Percentiles rank a stretch among this genome's conserved stretches.
Evolutionary conservation across 2,888 invertebrate species (phyloP).

Genomic region (Aleiodes testaceus): DNA sequence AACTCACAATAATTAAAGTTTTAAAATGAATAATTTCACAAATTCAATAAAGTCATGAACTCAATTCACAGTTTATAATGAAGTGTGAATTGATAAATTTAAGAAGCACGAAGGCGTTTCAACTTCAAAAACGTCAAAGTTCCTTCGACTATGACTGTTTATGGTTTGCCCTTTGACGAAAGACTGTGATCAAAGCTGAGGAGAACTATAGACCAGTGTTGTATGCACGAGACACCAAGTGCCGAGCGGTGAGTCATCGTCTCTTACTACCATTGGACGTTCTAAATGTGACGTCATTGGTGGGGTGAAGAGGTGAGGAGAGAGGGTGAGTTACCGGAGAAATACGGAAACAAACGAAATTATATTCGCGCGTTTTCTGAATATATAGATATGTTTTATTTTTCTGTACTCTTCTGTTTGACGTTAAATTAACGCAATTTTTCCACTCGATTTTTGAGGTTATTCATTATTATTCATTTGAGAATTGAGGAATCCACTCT

Average conservation of each 20-base stretch:
- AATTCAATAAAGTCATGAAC: too few species aligned
- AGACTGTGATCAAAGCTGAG: slow-evolving; percentile 29
- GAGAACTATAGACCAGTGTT: slow-evolving; percentile 14
- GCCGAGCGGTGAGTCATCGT: slow-evolving; percentile 60
- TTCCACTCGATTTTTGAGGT: too few species aligned
- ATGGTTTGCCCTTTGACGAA: slow-evolving; percentile 26
- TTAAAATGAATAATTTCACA: too few species aligned
- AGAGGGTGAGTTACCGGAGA: slow-evolving; percentile 23
- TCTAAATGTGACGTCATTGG: slow-evolving; percentile 59
- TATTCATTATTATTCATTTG: too few species aligned
- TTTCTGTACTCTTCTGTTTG: too few species aligned
- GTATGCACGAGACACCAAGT: slow-evolving; percentile 62
- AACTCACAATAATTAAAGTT: too few species aligned
- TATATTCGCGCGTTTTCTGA: slow-evolving; percentile 45
- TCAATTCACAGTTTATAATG: too few species aligned
- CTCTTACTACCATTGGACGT: slow-evolving; percentile 56
- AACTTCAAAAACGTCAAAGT: slow-evolving; percentile 5
- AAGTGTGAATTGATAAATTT: too few species aligned
- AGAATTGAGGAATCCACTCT: too few species aligned
- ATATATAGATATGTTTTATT: too few species aligned
- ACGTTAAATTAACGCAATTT: too few species aligned
- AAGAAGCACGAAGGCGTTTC: too few species aligned
- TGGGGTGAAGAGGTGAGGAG: slow-evolving; percentile 34
- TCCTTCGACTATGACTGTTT: slow-evolving; percentile 30
- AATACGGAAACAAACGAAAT: slow-evolving; percentile 45